Evolutionary conservation across 2,113 vertebrate genomes (phyloP).

Genomic region (Anhinga rufa): DNA sequence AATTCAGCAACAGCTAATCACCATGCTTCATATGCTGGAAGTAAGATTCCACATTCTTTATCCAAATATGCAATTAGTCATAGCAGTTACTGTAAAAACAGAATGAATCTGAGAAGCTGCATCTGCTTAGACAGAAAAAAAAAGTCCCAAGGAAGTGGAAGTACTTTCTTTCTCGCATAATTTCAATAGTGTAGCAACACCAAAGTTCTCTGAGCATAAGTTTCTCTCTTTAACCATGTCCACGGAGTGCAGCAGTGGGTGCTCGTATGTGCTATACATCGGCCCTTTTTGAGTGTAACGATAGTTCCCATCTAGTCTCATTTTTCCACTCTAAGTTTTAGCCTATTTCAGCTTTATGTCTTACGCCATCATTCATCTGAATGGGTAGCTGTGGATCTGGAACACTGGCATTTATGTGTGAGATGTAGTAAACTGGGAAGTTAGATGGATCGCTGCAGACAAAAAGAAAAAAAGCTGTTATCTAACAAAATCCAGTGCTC

Average conservation of each 20-base stretch:
- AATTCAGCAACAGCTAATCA: not conserved
- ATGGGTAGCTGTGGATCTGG: not conserved
- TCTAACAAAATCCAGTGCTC: conserved; percentile 52
- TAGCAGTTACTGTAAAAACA: not conserved
- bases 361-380: not conserved
- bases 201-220: not conserved
- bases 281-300: not conserved
- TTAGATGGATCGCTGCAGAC: not conserved
- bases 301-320: not conserved
- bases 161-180: not conserved
- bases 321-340: not conserved
- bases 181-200: not conserved
- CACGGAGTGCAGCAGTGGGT: not conserved
- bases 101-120: conserved; percentile 24
- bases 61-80: conserved; percentile 42
- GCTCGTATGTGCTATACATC: not conserved
- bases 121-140: conserved; percentile 21
- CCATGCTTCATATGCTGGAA: not conserved
- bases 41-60: not conserved
- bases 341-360: not conserved
- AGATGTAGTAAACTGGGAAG: conserved; percentile 14
- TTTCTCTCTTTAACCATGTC: not conserved
- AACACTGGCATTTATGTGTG: conserved; percentile 31
- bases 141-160: not conserved
- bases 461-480: conserved; percentile 17